Percentiles rank a stretch among this genome's conserved stretches.
phyloP scores from a whole-genome alignment of 2,797 vertebrate genomes.

The Catharus ustulatus region DNA sequence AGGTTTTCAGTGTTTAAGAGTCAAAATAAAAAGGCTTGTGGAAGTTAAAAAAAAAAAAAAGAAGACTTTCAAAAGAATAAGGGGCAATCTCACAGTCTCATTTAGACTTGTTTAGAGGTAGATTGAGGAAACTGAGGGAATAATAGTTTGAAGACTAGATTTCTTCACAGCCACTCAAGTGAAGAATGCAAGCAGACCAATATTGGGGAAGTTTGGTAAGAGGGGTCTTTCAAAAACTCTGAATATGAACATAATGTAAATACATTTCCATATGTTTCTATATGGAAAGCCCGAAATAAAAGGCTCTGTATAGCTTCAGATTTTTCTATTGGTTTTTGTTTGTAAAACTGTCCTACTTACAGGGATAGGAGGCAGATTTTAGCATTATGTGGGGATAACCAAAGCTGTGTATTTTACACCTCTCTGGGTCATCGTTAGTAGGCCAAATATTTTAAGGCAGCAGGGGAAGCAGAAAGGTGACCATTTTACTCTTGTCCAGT shows the following conservation, averaged over 20 bases:
- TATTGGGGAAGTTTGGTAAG: not conserved
- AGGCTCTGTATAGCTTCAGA: not conserved
- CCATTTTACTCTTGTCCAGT: accelerated
- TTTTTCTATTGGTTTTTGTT: not conserved
- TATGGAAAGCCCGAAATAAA: not conserved
- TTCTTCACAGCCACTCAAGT: not conserved
- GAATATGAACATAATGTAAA: not conserved
- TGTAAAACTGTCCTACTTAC: not conserved
- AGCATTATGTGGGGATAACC: too few species aligned
- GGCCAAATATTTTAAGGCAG: not conserved
- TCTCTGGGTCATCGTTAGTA: accelerated
- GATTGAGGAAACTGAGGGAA: not conserved
- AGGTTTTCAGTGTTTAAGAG: not conserved
- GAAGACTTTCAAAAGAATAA: not conserved
- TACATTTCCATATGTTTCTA: not conserved
- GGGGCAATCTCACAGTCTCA: not conserved
- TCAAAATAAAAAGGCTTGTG: not conserved
- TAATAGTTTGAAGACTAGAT: not conserved
- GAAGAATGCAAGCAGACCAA: not conserved
- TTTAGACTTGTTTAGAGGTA: not conserved
- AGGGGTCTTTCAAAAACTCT: not conserved
- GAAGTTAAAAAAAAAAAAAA: not conserved
- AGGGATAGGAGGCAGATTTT: not conserved
- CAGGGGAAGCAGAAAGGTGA: not conserved
- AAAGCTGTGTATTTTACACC: not conserved